Percentiles rank a stretch among this genome's conserved stretches.
Conservation (phyloP, 2,888 invertebrate species). For the Parnassius smintheus region DNA sequence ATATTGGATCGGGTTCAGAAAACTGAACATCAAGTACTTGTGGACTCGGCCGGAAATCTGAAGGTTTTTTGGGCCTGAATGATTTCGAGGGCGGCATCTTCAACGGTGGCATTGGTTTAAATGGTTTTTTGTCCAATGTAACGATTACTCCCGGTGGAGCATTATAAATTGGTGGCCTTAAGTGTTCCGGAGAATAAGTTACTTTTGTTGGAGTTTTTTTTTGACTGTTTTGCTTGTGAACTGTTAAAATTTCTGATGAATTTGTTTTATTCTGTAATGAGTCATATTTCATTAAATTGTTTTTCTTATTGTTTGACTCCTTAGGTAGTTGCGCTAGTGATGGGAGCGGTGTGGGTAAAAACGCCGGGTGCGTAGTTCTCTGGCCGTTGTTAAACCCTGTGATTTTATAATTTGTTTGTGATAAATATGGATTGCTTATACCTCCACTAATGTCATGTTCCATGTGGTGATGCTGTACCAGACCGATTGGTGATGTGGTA, state of each 20-base stretch:
- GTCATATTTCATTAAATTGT: constrained; percentile 41
- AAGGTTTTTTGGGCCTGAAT: constrained; percentile 46
- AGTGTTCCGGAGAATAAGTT: constrained; percentile 59
- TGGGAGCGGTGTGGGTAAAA: constrained; percentile 56
- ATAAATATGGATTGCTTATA: constrained; percentile 38
- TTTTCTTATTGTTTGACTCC: constrained; percentile 46
- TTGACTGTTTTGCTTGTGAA: constrained; percentile 48
- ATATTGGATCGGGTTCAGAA: constrained; percentile 53
- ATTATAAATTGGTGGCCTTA: constrained; percentile 69
- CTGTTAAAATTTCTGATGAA: constrained; percentile 46
- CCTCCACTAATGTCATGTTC: constrained; percentile 23
- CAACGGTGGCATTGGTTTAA: constrained; percentile 74
- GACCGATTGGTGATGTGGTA: constrained; percentile 38
- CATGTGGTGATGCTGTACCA: constrained; percentile 38
- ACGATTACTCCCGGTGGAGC: constrained; percentile 73
- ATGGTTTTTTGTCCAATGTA: constrained; percentile 74
- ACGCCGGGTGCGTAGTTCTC: constrained; percentile 59
- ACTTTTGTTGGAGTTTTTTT: constrained; percentile 46
- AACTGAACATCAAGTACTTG: constrained; percentile 63
- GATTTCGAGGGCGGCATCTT: constrained; percentile 53
- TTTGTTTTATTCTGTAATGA: constrained; percentile 47
- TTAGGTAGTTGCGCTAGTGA: constrained; percentile 36
- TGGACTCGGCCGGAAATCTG: constrained; percentile 69
- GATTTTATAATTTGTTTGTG: constrained; percentile 47
- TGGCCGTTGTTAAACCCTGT: constrained; percentile 45